These are phyloP conservation scores for Drosophila jambulina DNA, from an alignment of 1,140 invertebrate species.

Conservation along the genomic window DNA sequence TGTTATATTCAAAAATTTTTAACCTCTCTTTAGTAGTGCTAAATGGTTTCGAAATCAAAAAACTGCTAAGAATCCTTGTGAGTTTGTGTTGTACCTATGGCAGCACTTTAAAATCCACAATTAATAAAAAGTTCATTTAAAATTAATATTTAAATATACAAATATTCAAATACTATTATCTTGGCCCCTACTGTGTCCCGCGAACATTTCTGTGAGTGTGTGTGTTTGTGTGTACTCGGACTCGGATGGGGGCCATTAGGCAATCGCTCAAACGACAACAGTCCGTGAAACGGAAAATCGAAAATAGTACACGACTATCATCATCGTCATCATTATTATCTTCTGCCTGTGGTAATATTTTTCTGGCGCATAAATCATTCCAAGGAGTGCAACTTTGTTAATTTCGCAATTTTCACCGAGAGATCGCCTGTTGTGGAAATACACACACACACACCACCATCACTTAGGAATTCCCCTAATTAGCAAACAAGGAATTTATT, in stretches of 20 bases:
- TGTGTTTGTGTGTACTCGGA: constrained; percentile 5
- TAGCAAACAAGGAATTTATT: constrained; percentile 15
- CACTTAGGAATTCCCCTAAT: constrained; percentile 7
- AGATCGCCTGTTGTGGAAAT: constrained; percentile 22
- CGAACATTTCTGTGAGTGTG: constrained; percentile 7
- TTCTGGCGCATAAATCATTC: constrained; percentile 42
- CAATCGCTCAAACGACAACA: constrained; percentile 59
- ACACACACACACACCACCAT: neutral
- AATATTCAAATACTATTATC: neutral
- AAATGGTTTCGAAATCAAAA: neutral
- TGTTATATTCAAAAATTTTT: neutral
- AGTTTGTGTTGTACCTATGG: neutral
- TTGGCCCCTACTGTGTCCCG: constrained; percentile 4
- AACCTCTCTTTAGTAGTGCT: neutral
- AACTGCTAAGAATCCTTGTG: neutral
- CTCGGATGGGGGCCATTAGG: constrained; percentile 37
- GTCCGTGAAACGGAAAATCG: constrained; percentile 55
- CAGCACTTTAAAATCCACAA: too few relatives aligned
- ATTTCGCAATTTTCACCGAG: constrained; percentile 27
- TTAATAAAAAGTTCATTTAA: too few relatives aligned
- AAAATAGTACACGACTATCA: constrained; percentile 51
- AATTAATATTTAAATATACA: neutral
- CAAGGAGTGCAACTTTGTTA: constrained; percentile 42
- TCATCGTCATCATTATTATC: constrained; percentile 2
- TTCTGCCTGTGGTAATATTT: constrained; percentile 39